Percentiles rank a stretch among this genome's conserved stretches.
Evolutionary conservation across 2,888 invertebrate genomes (phyloP).

Genomic region (Drosophila testacea): DNA sequence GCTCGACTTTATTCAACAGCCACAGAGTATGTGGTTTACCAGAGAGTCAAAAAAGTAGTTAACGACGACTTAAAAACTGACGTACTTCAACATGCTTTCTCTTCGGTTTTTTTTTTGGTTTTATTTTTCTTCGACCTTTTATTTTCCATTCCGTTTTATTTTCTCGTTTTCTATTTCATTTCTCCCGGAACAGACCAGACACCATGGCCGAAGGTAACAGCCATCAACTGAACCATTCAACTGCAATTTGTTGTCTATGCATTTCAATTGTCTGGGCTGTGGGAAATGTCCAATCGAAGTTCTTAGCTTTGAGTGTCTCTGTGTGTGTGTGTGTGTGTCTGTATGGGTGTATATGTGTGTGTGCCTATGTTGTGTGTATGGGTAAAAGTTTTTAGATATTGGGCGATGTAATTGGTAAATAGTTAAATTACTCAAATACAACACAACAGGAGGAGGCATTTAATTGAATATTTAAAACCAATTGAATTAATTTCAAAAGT

Average conservation of each 20-base stretch:
- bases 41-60: conserved; percentile 20
- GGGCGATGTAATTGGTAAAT: conserved; percentile 5
- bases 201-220: conserved; percentile 9
- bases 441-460: neutral
- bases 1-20: conserved; percentile 14
- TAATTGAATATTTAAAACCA: neutral
- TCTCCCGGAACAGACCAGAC: conserved; percentile 4
- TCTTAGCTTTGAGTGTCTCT: neutral
- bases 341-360: neutral
- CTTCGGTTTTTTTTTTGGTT: too few relatives aligned
- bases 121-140: neutral
- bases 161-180: neutral
- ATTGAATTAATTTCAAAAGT: neutral
- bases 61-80: conserved; percentile 34
- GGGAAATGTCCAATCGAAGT: conserved; percentile 16
- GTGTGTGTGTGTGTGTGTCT: neutral
- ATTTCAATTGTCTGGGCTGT: conserved; percentile 40
- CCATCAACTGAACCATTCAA: conserved; percentile 28
- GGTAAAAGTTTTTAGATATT: conserved; percentile 5
- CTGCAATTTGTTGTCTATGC: conserved; percentile 37
- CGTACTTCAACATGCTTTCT: conserved; percentile 11
- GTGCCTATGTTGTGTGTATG: neutral
- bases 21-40: conserved; percentile 24
- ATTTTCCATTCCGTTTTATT: neutral
- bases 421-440: conserved; percentile 8